phyloP scores from a whole-genome alignment of 2,888 invertebrate species.

The Eremobia ochroleuca region DNA sequence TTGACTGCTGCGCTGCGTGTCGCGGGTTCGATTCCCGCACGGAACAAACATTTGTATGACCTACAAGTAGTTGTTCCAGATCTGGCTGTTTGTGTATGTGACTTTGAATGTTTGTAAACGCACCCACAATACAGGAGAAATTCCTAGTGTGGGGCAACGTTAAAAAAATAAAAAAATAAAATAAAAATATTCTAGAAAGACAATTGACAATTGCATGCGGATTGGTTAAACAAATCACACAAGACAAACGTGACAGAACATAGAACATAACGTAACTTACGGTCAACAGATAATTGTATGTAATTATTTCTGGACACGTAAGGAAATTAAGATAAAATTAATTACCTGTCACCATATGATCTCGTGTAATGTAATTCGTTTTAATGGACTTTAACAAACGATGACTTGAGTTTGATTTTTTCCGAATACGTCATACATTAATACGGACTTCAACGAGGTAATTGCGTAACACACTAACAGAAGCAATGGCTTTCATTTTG shows the following conservation, averaged over 20 bases:
- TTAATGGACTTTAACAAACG: slow-evolving; percentile 1
- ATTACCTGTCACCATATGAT: not conserved
- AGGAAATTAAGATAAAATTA: slow-evolving; percentile 15
- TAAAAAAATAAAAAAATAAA: no score
- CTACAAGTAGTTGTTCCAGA: no score
- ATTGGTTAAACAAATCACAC: not conserved
- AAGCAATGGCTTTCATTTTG: not conserved
- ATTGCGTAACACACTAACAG: not conserved
- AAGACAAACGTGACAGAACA: slow-evolving; percentile 44
- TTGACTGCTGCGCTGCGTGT: no score
- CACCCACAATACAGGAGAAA: no score
- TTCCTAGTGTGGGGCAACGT: no score
- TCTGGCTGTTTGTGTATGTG: no score
- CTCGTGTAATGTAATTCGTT: not conserved
- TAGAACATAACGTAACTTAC: slow-evolving; percentile 5
- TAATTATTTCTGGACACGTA: slow-evolving; percentile 45
- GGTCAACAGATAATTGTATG: slow-evolving; percentile 30
- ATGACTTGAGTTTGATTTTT: not conserved
- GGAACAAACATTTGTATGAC: no score
- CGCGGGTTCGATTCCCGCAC: no score
- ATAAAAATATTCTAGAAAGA: slow-evolving; percentile 19
- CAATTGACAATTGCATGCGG: not conserved
- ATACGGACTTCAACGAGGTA: not conserved
- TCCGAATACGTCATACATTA: not conserved
- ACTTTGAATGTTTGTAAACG: no score